These are phyloP conservation scores for Eupithecia vulgata DNA, from an alignment of 2,888 invertebrate species.

Conservation along the genomic window DNA sequence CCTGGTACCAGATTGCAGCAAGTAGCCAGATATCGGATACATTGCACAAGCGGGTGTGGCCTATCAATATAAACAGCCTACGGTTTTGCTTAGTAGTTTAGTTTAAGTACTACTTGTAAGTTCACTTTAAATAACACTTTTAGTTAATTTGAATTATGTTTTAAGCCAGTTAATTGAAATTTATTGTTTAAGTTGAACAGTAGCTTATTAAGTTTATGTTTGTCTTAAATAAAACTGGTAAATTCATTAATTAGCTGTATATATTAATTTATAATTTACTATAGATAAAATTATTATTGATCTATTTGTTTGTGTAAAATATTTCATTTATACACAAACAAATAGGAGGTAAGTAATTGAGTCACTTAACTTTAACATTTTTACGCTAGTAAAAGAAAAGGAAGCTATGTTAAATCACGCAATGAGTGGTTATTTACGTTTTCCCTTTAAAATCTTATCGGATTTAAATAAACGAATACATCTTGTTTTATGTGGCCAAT, in stretches of 20 bases:
- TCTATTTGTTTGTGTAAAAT: too few relatives aligned
- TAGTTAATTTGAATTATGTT: conserved; percentile 14
- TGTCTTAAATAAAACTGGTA: neutral
- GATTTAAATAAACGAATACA: neutral
- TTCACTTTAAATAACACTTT: conserved; percentile 20
- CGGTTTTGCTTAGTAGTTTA: conserved; percentile 10
- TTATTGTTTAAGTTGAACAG: conserved; percentile 8
- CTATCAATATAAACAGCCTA: conserved; percentile 27
- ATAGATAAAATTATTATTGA: too few relatives aligned
- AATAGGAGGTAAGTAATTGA: too few relatives aligned
- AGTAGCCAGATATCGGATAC: conserved; percentile 34
- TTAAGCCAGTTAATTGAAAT: conserved; percentile 9
- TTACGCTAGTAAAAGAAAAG: neutral
- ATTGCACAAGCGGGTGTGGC: conserved; percentile 41
- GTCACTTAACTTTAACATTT: neutral
- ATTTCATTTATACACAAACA: too few relatives aligned
- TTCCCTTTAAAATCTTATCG: neutral
- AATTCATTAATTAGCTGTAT: neutral
- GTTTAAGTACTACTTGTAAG: conserved; percentile 21
- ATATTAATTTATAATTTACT: too few relatives aligned
- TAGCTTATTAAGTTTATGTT: neutral
- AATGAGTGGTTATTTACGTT: neutral
- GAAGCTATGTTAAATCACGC: neutral
- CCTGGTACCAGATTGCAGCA: conserved; percentile 8
- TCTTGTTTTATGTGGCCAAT: neutral